Evolutionary conservation across 2,888 invertebrate species (phyloP), one percentile per base, ranked within the genome.

Genomic region (Tinea trinotella): DNA sequence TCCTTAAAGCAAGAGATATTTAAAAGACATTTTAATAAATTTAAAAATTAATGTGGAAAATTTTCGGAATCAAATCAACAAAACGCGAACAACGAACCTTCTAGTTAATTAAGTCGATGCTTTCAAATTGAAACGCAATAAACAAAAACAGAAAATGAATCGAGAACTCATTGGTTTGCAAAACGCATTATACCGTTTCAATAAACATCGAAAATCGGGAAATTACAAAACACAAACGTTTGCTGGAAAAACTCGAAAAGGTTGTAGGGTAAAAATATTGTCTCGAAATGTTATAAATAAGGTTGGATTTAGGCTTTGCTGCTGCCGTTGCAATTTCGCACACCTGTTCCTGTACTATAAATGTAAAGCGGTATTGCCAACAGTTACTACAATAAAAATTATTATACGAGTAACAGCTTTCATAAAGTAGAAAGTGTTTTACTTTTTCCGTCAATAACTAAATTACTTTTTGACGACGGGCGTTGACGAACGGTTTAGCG

Each of bases 201-300:
- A 50, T 50, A 50, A 50, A 50, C 50, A 50, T 50, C 24, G 24
- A 50, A 50, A 22, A 50, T 50, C 50, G 24, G 50, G n/a, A 49
- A 50, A 50, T 50, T 50, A 50, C 50, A 50, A 50, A 50, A 24
- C 50, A 12, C 18, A 17, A 19, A 20, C 48, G 48, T 20, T n/a
- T n/a, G n/a, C n/a, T n/a, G n/a, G n/a, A n/a, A n/a, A n/a, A n/a
- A n/a, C n/a, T n/a, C n/a, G n/a, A n/a, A n/a, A 50, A 50, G 50
- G 50, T 50, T 50, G 24, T 13, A 24, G 24, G 50, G 50, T n/a
- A 50, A 22, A 50, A 24, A 50, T 50, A 50, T 50, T 50, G 50
- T 50, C 50, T 50, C 50, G n/a, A 12, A 24, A 20, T 13, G 24
- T 50, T 50, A 50, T 50, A 50, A 50, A 50, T 50, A 50, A 50